A percentile compares a stretch with the other conserved stretches of the same genome.
Evolutionary conservation across 2,888 invertebrate species (phyloP).

Genomic region (Zhuqinia jingwanae): DNA sequence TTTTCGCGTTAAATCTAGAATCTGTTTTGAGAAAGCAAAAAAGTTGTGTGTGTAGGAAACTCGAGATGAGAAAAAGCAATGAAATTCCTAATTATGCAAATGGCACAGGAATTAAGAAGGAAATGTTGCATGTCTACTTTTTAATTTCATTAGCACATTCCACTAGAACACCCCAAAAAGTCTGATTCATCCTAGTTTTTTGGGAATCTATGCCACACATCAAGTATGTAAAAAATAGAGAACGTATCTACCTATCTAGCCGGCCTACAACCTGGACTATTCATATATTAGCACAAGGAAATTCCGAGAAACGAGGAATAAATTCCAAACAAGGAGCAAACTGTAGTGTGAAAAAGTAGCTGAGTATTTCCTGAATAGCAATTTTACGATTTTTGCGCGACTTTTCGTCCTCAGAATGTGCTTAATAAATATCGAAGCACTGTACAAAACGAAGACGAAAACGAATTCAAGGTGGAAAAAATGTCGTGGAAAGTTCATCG

Average conservation of each 20-base stretch:
- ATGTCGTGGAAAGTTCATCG: too few relatives aligned
- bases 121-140: slow-evolving; percentile 55
- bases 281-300: too few relatives aligned
- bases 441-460: background rate
- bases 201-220: slow-evolving; percentile 24
- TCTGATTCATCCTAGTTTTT: slow-evolving; percentile 4
- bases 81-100: slow-evolving; percentile 67
- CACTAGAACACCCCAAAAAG: slow-evolving; percentile 52
- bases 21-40: slow-evolving; percentile 25
- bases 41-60: slow-evolving; percentile 36
- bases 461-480: too few relatives aligned
- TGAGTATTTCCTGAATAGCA: slow-evolving; percentile 25
- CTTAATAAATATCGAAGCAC: slow-evolving; percentile 51
- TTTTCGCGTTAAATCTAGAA: background rate
- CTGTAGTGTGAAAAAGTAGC: background rate
- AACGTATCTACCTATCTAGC: background rate
- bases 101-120: slow-evolving; percentile 48
- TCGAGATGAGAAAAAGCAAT: slow-evolving; percentile 29
- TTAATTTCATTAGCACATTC: slow-evolving; percentile 70
- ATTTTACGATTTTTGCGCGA: slow-evolving; percentile 50
- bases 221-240: slow-evolving; percentile 17
- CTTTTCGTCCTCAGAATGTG: slow-evolving; percentile 9
- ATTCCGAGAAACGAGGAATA: slow-evolving; percentile 5
- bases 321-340: background rate
- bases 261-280: too few relatives aligned